Evolutionary conservation across 2,797 vertebrate genomes (phyloP).

Genomic region (Cetoscarus ocellatus): DNA sequence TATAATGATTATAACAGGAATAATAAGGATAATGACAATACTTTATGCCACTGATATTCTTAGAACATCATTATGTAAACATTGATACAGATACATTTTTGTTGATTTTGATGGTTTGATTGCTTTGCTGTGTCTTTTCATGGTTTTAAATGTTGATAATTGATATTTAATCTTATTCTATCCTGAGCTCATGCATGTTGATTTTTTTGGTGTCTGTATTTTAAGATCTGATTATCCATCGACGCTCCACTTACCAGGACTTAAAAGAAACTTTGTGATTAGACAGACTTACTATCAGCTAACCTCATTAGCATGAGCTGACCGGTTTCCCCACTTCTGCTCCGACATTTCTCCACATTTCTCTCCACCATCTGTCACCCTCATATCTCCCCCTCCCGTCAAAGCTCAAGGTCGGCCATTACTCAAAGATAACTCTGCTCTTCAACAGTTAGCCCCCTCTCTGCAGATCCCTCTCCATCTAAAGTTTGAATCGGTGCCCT

Average conservation of each 20-base stretch:
- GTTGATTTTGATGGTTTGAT: no score
- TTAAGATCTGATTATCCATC: no score
- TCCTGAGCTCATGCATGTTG: no score
- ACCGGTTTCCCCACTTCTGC: not conserved
- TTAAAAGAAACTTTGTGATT: not conserved
- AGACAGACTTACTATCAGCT: not conserved
- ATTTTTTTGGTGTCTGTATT: no score
- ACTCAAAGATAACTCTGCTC: slow-evolving; percentile 18
- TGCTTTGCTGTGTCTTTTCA: no score
- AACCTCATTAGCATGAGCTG: not conserved
- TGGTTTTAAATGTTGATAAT: no score
- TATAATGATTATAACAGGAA: no score
- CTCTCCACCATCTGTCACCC: not conserved
- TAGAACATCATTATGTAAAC: no score
- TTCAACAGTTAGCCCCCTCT: slow-evolving; percentile 19
- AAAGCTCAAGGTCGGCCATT: slow-evolving; percentile 33
- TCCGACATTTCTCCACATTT: not conserved
- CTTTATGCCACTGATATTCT: no score
- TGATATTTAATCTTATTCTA: no score
- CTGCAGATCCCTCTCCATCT: slow-evolving; percentile 36
- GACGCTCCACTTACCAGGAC: not conserved
- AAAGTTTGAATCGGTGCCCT: slow-evolving; percentile 44
- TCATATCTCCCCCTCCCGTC: not conserved
- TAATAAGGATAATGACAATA: no score
- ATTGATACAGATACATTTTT: no score